Evolutionary conservation across 1,140 invertebrate species (phyloP), one percentile per base, ranked within the genome.

Genomic region (Carposina sasakii): DNA sequence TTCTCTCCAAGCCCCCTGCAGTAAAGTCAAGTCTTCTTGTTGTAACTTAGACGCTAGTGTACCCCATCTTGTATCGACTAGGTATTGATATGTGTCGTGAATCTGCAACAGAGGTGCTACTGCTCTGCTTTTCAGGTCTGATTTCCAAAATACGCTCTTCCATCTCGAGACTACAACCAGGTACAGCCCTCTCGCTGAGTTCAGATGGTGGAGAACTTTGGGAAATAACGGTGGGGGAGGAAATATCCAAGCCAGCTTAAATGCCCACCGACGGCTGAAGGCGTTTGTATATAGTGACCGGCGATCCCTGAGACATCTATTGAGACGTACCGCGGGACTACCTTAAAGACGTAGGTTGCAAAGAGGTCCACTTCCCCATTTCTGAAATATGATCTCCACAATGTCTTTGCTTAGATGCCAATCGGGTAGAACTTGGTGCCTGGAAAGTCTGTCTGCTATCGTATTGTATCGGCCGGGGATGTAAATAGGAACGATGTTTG

Each of bases 331-430:
- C 5, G 1, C 6, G 39, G 13, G 16, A 37, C 40, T 16, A 51
- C 31, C 8, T 20, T 31, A 2, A 43, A 26, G 16, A 10, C 3
- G 2, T 12, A n/a, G n/a, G 50, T 21, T n/a, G 42, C 42, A 15
- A 52, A 52, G 6, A 52, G 37, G 23, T 52, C 50, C 17, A 46
- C 22, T 31, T 46, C 63, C 63, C 63, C 58, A 67, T 22, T 19
- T 43, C 9, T 30, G 23, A 45, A 67, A 69, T 3, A 67, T 58
- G 20, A 13, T 16, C 6, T 52, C 19, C 31, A 54, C 67, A 15
- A 55, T 49, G 16, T 15, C 10, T 24, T 53, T 41, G 20, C 55
- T 22, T 0, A 69, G 39, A 23, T 69, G 63, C 63, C 63, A 69
- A 17, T 71, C 65, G 34, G 63, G 55, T 2, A 58, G 52, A 1